Percentiles rank a stretch among this genome's conserved stretches.
phyloP scores from a whole-genome alignment of 2,888 invertebrate genomes.

The Thera obeliscata region DNA sequence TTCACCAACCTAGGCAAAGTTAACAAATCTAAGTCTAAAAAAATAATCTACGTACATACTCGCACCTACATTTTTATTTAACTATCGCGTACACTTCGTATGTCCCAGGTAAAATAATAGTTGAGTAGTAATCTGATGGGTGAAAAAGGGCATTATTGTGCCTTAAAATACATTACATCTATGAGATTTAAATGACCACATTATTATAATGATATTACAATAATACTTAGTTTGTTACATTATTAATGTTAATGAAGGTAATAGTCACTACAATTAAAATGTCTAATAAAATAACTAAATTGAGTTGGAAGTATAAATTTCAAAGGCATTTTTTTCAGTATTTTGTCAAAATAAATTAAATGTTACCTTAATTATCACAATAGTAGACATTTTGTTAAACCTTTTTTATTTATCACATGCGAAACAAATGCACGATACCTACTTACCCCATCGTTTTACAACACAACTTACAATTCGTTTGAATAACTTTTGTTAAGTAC shows the following conservation, averaged over 20 bases:
- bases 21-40: background rate
- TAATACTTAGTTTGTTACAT: constrained; percentile 46
- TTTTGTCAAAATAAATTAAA: constrained; percentile 25
- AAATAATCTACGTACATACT: background rate
- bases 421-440: constrained; percentile 13
- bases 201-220: constrained; percentile 43
- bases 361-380: constrained; percentile 60
- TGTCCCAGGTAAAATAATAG: too few relatives aligned
- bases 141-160: background rate
- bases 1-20: background rate
- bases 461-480: background rate
- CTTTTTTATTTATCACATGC: constrained; percentile 18
- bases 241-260: background rate
- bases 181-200: constrained; percentile 16
- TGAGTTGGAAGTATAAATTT: background rate
- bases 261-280: background rate
- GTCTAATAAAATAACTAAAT: background rate
- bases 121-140: background rate
- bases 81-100: background rate
- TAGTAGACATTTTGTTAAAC: constrained; percentile 50
- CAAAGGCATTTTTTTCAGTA: background rate
- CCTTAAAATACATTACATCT: background rate
- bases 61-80: background rate
- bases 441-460: background rate
- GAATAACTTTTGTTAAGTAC: background rate